Evolutionary conservation across 30 jellyfish, hydroid and myxozoan genomes (phyloP).

Genomic region (Turritopsis rubra): DNA sequence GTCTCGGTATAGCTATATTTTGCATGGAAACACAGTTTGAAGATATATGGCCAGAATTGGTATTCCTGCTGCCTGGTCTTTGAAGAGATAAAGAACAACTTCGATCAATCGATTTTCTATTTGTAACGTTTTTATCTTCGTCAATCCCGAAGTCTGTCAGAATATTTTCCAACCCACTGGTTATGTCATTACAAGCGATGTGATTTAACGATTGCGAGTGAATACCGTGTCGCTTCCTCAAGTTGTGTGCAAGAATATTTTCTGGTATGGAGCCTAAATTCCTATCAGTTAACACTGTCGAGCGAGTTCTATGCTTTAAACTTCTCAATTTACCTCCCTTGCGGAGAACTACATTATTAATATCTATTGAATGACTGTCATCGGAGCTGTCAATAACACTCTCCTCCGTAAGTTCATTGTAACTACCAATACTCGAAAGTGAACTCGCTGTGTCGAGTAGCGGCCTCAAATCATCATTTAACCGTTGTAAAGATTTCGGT

Average conservation of each 20-base stretch:
- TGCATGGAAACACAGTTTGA: slow-evolving; percentile 7
- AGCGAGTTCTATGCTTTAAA: background rate
- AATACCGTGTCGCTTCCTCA: slow-evolving; percentile 7
- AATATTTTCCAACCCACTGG: background rate
- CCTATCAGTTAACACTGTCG: slow-evolving; percentile 1
- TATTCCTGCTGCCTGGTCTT: background rate
- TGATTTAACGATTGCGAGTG: background rate
- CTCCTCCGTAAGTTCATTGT: slow-evolving; percentile 11
- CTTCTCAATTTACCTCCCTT: slow-evolving; percentile 1
- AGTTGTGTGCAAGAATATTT: slow-evolving; percentile 7
- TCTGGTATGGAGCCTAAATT: background rate
- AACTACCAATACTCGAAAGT: slow-evolving; percentile 12
- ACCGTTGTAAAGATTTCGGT: slow-evolving; percentile 1
- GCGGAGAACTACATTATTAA: slow-evolving; percentile 6
- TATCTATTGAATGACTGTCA: background rate
- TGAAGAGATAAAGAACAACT: background rate
- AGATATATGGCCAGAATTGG: background rate
- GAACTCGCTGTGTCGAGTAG: slow-evolving; percentile 12
- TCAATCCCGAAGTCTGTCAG: slow-evolving; percentile 4
- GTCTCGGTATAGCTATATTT: slow-evolving; percentile 9
- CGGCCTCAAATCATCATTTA: slow-evolving; percentile 4
- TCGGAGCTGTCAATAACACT: slow-evolving; percentile 8
- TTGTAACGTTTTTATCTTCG: background rate
- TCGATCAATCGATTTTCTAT: background rate
- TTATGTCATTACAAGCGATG: background rate